These are phyloP conservation scores for Sceloporus tristichus DNA, from an alignment of 2,113 vertebrate species.

Conservation along the genomic window DNA sequence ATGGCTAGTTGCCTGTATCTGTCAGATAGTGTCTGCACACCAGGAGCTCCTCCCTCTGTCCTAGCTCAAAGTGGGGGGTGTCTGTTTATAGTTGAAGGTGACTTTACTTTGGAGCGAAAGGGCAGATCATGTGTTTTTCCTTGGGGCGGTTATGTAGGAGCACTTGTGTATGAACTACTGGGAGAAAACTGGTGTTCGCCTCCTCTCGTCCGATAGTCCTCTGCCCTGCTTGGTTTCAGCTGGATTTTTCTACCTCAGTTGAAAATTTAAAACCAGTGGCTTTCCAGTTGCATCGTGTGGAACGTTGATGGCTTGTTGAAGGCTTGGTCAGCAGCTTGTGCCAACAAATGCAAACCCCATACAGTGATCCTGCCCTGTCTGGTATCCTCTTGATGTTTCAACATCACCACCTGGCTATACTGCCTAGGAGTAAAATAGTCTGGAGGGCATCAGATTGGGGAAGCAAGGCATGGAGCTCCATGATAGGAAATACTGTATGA, in stretches of 20 bases:
- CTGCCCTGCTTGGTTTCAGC: fast-evolving
- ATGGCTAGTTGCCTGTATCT: not conserved
- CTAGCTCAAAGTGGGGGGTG: not conserved
- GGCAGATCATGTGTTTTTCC: slow-evolving; percentile 9
- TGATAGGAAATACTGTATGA: not conserved
- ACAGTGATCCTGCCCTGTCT: too few species aligned
- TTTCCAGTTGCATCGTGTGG: too few species aligned
- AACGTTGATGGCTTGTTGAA: too few species aligned
- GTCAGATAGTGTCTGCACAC: not conserved
- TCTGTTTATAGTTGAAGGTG: slow-evolving; percentile 76
- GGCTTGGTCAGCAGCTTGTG: too few species aligned
- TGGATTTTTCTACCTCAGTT: too few species aligned
- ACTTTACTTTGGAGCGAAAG: slow-evolving; percentile 43
- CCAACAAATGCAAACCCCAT: too few species aligned
- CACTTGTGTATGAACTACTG: too few species aligned
- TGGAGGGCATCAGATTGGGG: too few species aligned
- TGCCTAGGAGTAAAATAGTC: too few species aligned
- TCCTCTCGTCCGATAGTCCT: fast-evolving
- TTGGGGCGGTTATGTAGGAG: not conserved
- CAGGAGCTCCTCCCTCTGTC: not conserved
- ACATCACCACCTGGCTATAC: too few species aligned
- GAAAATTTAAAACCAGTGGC: too few species aligned
- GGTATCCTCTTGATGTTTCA: too few species aligned
- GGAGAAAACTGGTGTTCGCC: not conserved
- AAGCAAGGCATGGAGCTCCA: not conserved